phyloP scores from a whole-genome alignment of 2,113 vertebrate species.

The Caranx melampygus region DNA sequence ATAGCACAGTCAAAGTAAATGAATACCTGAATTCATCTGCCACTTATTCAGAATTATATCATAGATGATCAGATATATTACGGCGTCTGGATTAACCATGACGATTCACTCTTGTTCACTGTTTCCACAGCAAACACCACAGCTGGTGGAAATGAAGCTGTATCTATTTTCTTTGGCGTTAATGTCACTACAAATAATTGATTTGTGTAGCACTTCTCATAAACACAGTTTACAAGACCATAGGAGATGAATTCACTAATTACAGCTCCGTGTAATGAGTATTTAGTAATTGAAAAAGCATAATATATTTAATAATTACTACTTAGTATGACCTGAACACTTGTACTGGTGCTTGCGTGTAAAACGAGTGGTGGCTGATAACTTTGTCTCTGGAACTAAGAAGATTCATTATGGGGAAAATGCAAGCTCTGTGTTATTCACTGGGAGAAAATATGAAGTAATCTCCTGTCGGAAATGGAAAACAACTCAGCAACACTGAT shows the following conservation, averaged over 20 bases:
- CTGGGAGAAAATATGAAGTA: not conserved
- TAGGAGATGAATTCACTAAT: conserved; percentile 41
- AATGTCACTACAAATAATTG: conserved; percentile 37
- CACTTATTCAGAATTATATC: conserved; percentile 31
- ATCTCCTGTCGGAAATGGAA: conserved; percentile 17
- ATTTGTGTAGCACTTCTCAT: conserved; percentile 38
- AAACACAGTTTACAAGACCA: conserved; percentile 45
- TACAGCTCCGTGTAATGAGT: conserved; percentile 26
- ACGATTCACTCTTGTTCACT: conserved; percentile 31
- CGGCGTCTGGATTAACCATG: conserved; percentile 24
- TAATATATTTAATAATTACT: not conserved
- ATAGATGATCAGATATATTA: conserved; percentile 38
- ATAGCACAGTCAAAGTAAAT: conserved; percentile 40
- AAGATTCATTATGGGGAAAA: not conserved
- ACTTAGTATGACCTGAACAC: not conserved
- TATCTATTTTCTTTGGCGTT: conserved; percentile 43
- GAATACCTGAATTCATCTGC: conserved; percentile 35
- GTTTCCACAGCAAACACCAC: conserved; percentile 21
- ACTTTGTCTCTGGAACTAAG: not conserved
- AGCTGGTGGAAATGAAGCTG: conserved; percentile 23
- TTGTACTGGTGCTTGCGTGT: not conserved
- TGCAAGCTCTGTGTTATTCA: conserved; percentile 5
- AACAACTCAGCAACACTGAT: conserved; percentile 66
- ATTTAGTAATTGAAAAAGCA: conserved; percentile 17
- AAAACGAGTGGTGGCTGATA: not conserved